These are phyloP conservation scores for Lateolabrax maculatus DNA, from an alignment of 2,797 vertebrate genomes.

Conservation along the genomic window DNA sequence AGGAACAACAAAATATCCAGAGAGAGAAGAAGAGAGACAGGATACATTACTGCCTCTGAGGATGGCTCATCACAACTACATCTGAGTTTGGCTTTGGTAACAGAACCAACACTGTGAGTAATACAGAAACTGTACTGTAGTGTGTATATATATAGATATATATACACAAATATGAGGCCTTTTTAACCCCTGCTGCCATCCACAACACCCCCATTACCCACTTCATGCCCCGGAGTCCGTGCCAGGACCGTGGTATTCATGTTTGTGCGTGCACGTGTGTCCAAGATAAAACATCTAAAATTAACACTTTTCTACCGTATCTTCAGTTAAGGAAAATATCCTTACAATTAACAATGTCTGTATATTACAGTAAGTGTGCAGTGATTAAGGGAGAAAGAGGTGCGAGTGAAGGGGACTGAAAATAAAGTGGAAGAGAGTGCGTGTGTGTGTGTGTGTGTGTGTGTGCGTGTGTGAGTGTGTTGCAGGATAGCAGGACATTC, in stretches of 20 bases:
- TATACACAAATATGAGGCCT: conserved; percentile 64
- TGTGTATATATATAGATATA: conserved; percentile 64
- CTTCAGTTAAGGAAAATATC: conserved; percentile 64
- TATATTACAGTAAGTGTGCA: conserved; percentile 72
- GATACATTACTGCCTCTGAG: conserved; percentile 79
- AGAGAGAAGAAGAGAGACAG: conserved; percentile 51
- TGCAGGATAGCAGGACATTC: conserved; percentile 75
- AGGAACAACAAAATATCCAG: conserved; percentile 62
- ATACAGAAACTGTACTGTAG: conserved; percentile 76
- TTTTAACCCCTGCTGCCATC: conserved; percentile 43
- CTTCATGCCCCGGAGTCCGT: conserved; percentile 56
- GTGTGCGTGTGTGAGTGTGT: conserved; percentile 32
- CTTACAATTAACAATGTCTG: conserved; percentile 69
- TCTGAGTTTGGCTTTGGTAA: conserved; percentile 83
- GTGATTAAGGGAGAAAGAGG: conserved; percentile 32
- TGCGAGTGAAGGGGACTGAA: conserved; percentile 3
- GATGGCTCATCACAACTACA: conserved; percentile 77
- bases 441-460: conserved; percentile 13
- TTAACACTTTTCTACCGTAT: conserved; percentile 70
- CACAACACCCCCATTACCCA: conserved; percentile 19
- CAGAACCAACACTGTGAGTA: conserved; percentile 74
- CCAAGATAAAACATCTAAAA: conserved; percentile 75
- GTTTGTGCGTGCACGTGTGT: conserved; percentile 52
- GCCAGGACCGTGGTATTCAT: conserved; percentile 50
- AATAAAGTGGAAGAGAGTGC: conserved; percentile 34